Evolutionary conservation across 2,113 vertebrate species (phyloP).

Genomic region (Limnothrissa miodon): DNA sequence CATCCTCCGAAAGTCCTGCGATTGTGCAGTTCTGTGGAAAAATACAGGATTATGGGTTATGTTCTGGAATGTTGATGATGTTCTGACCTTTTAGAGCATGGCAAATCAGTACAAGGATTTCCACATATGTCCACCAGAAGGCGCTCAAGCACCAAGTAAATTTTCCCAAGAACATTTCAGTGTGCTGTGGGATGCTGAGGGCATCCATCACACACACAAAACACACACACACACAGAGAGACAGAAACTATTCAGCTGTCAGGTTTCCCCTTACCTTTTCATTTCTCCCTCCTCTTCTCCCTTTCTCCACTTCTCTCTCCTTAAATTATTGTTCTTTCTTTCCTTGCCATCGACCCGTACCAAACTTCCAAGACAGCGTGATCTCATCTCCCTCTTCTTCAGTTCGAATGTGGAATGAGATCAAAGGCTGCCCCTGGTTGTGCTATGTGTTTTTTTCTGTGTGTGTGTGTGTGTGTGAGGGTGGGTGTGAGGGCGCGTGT

Average conservation of each 20-base stretch:
- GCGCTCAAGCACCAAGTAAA: neutral
- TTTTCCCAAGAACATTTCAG: neutral
- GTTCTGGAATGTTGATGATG: constrained; percentile 8
- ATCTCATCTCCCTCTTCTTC: neutral
- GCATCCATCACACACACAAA: too few relatives aligned
- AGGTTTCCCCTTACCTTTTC: neutral
- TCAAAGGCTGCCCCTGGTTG: neutral
- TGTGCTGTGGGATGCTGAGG: neutral
- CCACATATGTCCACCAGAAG: neutral
- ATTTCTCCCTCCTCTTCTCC: neutral
- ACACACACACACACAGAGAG: too few relatives aligned
- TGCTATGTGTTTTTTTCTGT: neutral
- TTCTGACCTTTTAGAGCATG: neutral
- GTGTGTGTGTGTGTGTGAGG: neutral
- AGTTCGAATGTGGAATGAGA: neutral
- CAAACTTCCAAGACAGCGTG: constrained; percentile 4
- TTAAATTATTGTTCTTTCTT: neutral
- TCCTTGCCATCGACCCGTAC: neutral
- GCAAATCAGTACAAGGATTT: neutral
- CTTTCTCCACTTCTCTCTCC: neutral
- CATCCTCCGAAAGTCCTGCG: neutral
- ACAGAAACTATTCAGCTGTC: neutral
- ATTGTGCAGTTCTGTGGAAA: neutral
- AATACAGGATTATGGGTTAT: neutral
- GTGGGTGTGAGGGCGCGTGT: neutral